A percentile compares a stretch with the other conserved stretches of the same genome.
phyloP scores from a whole-genome alignment of 2,113 vertebrate genomes.

The Okapia johnstoni region DNA sequence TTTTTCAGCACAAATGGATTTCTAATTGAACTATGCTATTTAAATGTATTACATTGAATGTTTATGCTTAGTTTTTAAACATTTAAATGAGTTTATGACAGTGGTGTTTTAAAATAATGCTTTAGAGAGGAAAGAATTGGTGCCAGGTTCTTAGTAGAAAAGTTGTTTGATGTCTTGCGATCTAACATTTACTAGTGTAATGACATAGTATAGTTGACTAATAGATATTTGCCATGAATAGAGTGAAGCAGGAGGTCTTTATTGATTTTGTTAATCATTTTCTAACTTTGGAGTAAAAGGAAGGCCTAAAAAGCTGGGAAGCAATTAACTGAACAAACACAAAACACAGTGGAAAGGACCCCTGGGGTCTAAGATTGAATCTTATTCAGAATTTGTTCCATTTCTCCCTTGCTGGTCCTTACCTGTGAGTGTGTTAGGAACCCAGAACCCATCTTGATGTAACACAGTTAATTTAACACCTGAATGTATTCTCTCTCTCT shows the following conservation, averaged over 20 bases:
- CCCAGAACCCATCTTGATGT: background rate
- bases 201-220: background rate
- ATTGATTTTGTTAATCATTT: background rate
- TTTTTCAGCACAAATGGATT: background rate
- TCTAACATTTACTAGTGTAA: background rate
- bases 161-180: background rate
- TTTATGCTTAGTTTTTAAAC: background rate
- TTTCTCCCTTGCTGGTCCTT: background rate
- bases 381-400: background rate
- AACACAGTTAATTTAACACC: background rate
- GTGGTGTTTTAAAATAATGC: background rate
- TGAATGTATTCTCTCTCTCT: slow-evolving; percentile 31
- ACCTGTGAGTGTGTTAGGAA: background rate
- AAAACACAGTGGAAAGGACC: background rate
- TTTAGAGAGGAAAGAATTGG: background rate
- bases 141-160: background rate
- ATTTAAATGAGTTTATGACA: background rate
- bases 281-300: background rate
- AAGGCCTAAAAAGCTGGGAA: background rate
- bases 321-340: background rate
- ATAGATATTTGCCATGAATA: background rate
- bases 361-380: background rate
- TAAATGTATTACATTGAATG: background rate
- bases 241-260: background rate
- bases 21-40: background rate